These are phyloP conservation scores for Ophraella communa DNA, from an alignment of 2,888 invertebrate genomes.

Conservation along the genomic window DNA sequence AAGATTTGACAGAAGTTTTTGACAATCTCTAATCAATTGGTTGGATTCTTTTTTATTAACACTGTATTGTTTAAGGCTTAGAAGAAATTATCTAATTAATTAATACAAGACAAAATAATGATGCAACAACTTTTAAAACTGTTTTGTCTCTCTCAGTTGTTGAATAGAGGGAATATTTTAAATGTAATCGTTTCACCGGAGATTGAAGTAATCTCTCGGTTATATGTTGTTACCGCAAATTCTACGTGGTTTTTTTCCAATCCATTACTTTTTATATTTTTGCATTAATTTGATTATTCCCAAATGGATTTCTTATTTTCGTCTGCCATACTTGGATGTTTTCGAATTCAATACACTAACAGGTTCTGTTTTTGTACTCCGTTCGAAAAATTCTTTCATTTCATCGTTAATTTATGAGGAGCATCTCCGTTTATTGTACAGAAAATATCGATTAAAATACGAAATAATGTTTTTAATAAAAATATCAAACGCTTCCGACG, in stretches of 20 bases:
- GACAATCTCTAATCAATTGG: too few species aligned
- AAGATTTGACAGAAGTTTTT: too few species aligned
- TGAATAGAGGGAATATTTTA: conserved; percentile 4
- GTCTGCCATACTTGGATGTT: not conserved
- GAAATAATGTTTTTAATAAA: too few species aligned
- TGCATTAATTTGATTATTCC: conserved; percentile 18
- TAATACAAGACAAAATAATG: not conserved
- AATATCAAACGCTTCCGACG: too few species aligned
- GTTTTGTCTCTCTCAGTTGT: not conserved
- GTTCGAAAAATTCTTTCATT: too few species aligned
- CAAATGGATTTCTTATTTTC: conserved; percentile 13
- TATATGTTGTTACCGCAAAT: conserved; percentile 17
- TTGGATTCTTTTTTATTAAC: too few species aligned
- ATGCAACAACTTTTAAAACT: not conserved
- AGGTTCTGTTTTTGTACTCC: not conserved
- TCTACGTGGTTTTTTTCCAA: conserved; percentile 12
- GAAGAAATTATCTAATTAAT: not conserved
- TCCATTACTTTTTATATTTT: conserved; percentile 20
- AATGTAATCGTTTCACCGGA: conserved; percentile 21
- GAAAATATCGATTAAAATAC: too few species aligned
- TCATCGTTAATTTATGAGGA: too few species aligned
- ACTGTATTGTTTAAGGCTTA: too few species aligned
- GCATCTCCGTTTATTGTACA: too few species aligned
- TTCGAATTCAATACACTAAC: not conserved
- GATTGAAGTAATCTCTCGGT: conserved; percentile 17